A percentile compares a stretch with the other conserved stretches of the same genome.
phyloP scores from a whole-genome alignment of 2,797 vertebrate genomes.

The Cossypha caffra region DNA sequence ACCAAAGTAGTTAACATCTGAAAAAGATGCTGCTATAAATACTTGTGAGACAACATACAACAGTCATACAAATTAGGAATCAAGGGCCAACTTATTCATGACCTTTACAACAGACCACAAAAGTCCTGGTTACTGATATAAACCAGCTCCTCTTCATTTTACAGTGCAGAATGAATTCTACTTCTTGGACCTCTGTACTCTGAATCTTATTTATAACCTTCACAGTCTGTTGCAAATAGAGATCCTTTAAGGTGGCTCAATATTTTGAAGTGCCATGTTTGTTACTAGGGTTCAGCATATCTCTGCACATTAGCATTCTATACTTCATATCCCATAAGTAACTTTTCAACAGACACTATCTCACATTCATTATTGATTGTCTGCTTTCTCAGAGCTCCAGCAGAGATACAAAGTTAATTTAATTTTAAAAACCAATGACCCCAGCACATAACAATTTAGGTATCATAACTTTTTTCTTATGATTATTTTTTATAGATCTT shows the following conservation, averaged over 20 bases:
- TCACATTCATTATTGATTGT: neutral
- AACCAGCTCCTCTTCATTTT: neutral
- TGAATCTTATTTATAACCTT: neutral
- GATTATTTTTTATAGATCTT: neutral
- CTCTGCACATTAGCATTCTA: neutral
- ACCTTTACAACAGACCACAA: neutral
- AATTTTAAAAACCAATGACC: neutral
- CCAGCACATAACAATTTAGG: neutral
- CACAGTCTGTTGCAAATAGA: neutral
- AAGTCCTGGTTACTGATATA: neutral
- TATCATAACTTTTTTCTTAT: neutral
- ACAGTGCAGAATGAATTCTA: neutral
- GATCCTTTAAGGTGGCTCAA: neutral
- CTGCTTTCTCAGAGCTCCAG: neutral
- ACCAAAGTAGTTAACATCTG: neutral
- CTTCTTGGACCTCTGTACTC: neutral
- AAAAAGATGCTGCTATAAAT: slow-evolving; percentile 38
- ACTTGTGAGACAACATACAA: neutral
- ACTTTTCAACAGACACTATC: neutral
- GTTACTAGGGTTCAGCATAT: slow-evolving; percentile 26
- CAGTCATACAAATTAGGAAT: neutral
- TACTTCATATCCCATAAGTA: slow-evolving; percentile 29
- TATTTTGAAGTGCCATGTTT: neutral
- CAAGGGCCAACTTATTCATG: neutral
- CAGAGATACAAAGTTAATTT: neutral